Evolutionary conservation across 1,140 invertebrate genomes (phyloP), one percentile per base, ranked within the genome.

Genomic region (Cyclargus thomasi): DNA sequence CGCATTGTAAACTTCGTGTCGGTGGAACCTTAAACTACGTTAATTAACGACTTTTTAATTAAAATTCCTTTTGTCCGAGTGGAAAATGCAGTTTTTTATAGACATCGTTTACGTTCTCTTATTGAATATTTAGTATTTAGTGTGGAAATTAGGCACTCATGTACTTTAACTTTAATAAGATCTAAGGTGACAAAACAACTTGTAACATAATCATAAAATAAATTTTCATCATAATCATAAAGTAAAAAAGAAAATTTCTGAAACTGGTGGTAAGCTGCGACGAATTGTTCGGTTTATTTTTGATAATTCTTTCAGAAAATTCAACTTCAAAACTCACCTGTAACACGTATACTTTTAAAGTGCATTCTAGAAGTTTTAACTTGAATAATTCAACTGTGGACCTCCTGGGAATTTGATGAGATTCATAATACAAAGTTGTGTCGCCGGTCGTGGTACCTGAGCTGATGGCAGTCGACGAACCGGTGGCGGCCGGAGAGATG

Each of bases 41-140:
- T 85, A 82, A 85, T 85, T 87, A 85, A 83, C 76, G 79, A 77
- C 74, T 76, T 72, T 81, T 73, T 87, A 85, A 85, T 87, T 87
- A 85, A 85, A 87, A 84, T 81, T 85, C 81, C 80, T 79, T 82
- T 81, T 79, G 77, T 82, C 83, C 77, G 77, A 78, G 76, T 73
- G 80, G 76, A 85, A 83, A 83, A 80, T 80, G 62, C 29, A 70
- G 64, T 64, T 73, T 55, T 73, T 62, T 64, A 64, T 67, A 69
- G 64, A 63, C 17, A 64, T 70, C 63, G 57, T 70, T 62, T 35
- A 57, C 65, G 14, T 47, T 47, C 14, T 16, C 8, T 47, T 47
- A 14, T 47, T 47, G 14, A 8, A 47, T 14, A 16, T 14, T 7
- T 16, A 47, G 10, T 47, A 8, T 29, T n/a, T n/a, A n/a, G 29